Evolutionary conservation across 2,888 invertebrate species (phyloP).

Genomic region (Drosophila vallismaia): DNA sequence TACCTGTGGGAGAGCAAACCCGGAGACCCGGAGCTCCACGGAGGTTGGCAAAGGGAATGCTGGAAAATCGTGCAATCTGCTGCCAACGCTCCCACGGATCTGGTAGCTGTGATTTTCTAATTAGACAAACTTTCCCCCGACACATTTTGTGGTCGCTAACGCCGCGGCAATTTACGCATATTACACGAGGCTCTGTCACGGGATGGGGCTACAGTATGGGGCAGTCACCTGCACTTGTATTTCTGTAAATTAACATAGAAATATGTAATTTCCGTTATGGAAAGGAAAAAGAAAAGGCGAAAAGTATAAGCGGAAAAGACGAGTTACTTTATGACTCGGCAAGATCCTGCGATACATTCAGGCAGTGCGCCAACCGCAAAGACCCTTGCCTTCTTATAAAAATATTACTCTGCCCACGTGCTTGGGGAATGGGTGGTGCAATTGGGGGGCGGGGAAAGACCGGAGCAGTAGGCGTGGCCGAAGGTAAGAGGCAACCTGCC

Average conservation of each 20-base stretch:
- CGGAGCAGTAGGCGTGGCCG: conserved; percentile 6
- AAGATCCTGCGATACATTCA: conserved; percentile 52
- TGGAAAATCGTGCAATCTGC: conserved; percentile 39
- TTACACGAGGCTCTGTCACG: conserved; percentile 5
- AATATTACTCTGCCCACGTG: conserved; percentile 40
- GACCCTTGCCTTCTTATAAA: conserved; percentile 48
- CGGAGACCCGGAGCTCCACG: background rate
- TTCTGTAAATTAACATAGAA: conserved; percentile 64
- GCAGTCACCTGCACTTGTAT: conserved; percentile 39
- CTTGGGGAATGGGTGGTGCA: conserved; percentile 19
- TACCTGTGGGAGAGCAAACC: conserved; percentile 10
- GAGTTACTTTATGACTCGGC: conserved; percentile 62
- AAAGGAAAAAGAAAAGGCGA: conserved; percentile 11
- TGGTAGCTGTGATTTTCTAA: conserved; percentile 71
- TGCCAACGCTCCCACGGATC: conserved; percentile 24
- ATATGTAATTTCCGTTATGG: conserved; percentile 64
- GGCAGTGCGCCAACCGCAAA: conserved; percentile 43
- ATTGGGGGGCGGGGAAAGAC: background rate
- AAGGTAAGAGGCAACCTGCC: conserved; percentile 18
- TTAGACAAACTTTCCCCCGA: conserved; percentile 60
- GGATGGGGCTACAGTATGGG: background rate
- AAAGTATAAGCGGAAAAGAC: conserved; percentile 53
- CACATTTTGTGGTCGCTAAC: conserved; percentile 62
- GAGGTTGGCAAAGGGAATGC: too few relatives aligned
- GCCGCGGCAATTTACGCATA: conserved; percentile 60